Percentiles rank a stretch among this genome's conserved stretches.
Evolutionary conservation across 1,140 invertebrate genomes (phyloP).

Genomic region (Hesperophylax magnus): DNA sequence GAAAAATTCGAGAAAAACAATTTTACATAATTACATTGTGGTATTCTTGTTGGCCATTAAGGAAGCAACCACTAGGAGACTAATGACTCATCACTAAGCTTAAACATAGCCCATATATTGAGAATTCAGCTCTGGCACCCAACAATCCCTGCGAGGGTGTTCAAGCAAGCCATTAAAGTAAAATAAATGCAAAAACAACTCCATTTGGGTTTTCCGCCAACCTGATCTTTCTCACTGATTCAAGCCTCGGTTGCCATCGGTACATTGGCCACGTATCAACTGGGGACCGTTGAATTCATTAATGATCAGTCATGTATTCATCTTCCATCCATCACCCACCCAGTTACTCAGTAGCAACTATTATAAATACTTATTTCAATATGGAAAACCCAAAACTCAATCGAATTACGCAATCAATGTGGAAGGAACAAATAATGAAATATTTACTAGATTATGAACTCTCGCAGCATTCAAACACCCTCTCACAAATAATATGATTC

Average conservation of each 20-base stretch:
- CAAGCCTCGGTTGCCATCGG: too few relatives aligned
- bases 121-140: constrained; percentile 26
- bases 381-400: constrained; percentile 10
- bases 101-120: not conserved
- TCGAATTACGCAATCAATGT: not conserved
- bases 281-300: too few relatives aligned
- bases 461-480: not conserved
- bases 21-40: constrained; percentile 37
- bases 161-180: constrained; percentile 29
- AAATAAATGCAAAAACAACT: constrained; percentile 47
- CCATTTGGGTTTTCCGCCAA: constrained; percentile 24
- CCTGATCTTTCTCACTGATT: too few relatives aligned
- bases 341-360: not conserved
- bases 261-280: too few relatives aligned
- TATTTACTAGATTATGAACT: not conserved
- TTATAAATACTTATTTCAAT: constrained; percentile 11
- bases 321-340: too few relatives aligned
- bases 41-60: not conserved
- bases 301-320: too few relatives aligned
- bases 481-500: too few relatives aligned
- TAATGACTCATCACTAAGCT: not conserved
- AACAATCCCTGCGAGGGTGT: constrained; percentile 23
- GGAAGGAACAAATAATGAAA: constrained; percentile 7
- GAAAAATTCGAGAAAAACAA: constrained; percentile 29
- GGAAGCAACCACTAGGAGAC: not conserved